Percentiles rank a stretch among this genome's conserved stretches.
These are phyloP conservation scores for Thinocorus orbignyianus DNA, from an alignment of 2,113 vertebrate genomes.

Conservation along the genomic window DNA sequence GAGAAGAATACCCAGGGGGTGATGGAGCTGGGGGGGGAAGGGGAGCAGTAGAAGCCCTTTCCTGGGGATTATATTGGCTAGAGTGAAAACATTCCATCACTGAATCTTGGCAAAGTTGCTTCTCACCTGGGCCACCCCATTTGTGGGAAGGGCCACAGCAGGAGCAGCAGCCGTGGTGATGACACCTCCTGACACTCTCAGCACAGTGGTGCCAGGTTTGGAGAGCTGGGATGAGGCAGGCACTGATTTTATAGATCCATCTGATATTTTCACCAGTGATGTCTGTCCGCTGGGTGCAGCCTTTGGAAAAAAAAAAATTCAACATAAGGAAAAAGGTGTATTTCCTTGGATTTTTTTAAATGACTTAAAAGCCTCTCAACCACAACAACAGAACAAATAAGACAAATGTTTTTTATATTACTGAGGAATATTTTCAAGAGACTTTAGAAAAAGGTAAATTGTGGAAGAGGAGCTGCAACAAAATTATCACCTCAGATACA, in stretches of 20 bases:
- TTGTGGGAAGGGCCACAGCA: constrained; percentile 72
- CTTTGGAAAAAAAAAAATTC: constrained; percentile 72
- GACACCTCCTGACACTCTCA: constrained; percentile 92
- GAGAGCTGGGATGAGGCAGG: constrained; percentile 85
- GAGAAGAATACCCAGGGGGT: background rate
- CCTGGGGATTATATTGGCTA: background rate
- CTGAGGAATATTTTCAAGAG: background rate
- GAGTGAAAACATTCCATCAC: accelerated
- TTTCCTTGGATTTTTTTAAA: background rate
- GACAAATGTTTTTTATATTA: background rate
- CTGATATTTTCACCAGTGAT: constrained; percentile 90
- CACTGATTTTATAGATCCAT: constrained; percentile 87
- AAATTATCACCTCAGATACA: background rate
- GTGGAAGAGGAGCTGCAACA: background rate
- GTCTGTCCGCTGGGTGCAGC: constrained; percentile 80
- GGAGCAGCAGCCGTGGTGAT: constrained; percentile 87
- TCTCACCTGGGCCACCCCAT: constrained; percentile 78
- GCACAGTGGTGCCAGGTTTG: constrained; percentile 90
- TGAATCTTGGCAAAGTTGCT: background rate
- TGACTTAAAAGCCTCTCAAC: accelerated
- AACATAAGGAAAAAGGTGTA: background rate
- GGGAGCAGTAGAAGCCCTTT: background rate
- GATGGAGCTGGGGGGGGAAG: too few relatives aligned
- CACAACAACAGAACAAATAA: background rate
- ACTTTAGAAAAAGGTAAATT: background rate